Conservation (phyloP, 2,797 vertebrate species). For the Dryobates pubescens region DNA sequence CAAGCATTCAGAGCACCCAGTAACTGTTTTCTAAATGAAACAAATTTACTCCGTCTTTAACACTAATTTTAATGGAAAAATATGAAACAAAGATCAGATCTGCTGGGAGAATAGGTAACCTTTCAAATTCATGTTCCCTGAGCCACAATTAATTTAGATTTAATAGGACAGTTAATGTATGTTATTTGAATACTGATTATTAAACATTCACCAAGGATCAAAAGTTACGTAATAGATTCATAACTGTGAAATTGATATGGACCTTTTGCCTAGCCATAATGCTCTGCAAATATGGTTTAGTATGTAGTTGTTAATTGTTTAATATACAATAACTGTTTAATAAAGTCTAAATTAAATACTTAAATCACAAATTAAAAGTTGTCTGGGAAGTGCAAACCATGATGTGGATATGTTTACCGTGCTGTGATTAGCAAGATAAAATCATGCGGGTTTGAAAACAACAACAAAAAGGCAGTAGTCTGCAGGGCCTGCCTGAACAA, state of each 20-base stretch:
- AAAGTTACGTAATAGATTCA: constrained; percentile 65
- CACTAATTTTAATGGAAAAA: constrained; percentile 67
- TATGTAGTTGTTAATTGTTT: constrained; percentile 62
- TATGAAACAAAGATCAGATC: constrained; percentile 70
- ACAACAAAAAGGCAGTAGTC: not conserved
- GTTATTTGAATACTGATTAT: constrained; percentile 74
- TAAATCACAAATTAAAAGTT: constrained; percentile 22
- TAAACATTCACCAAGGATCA: constrained; percentile 68
- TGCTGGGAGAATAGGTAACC: constrained; percentile 67
- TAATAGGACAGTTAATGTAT: constrained; percentile 74
- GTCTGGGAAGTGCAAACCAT: not conserved
- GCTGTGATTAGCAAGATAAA: not conserved
- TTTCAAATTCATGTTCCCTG: constrained; percentile 76
- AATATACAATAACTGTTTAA: constrained; percentile 56
- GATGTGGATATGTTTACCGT: not conserved
- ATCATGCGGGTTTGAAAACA: not conserved
- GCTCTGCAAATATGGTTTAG: constrained; percentile 59
- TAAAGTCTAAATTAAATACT: constrained; percentile 65
- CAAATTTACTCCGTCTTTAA: constrained; percentile 65
- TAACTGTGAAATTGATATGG: constrained; percentile 71
- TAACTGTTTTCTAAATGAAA: constrained; percentile 58
- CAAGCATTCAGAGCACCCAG: constrained; percentile 39
- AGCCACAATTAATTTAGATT: constrained; percentile 78
- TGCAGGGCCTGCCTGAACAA: not conserved
- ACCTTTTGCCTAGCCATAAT: constrained; percentile 38